Evolutionary conservation across 2,797 vertebrate species (phyloP), one percentile per base, ranked within the genome.

Genomic region (Staurois parvus): DNA sequence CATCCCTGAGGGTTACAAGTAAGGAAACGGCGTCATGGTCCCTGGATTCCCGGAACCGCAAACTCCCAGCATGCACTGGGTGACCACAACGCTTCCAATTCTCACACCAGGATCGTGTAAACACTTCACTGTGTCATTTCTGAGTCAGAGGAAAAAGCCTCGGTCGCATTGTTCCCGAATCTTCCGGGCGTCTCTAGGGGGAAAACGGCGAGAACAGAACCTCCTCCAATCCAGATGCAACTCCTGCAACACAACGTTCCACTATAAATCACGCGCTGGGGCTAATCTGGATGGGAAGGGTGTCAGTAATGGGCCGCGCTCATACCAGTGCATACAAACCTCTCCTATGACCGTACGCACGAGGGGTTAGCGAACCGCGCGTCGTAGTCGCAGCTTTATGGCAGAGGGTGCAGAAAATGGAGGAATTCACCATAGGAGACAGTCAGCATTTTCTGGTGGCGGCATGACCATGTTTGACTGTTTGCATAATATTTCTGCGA

Each of bases 81-180:
- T 69, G 56, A 52, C 84, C 70, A 8, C 84, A 56, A 12, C 48
- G 76, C 40, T 70, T 69, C 84, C 30, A 29, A 8, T 59, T 29
- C 78, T 76, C 21, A 48, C 29, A 19, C 28, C 2, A 24, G 37
- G 11, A 29, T 64, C 64, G 56, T 69, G 32, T 87, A 91, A 92
- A 90, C 89, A 90, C n/a, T 88, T 79, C 75, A 80, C 72, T 79
- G 29, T 87, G n/a, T 90, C 56, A 76, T 91, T 67, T 89, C 88
- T 89, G 87, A 69, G 32, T 69, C 84, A 88, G 90, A 78, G 80
- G 90, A 40, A 59, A 88, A 88, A 89, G 86, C 87, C 70, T 86
- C 84, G 87, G 85, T 9, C 88, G 82, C 87, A 90, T 88, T 74
- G 87, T 92, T 93, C 89, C 86, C 87, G 88, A 90, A 88, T 87